phyloP scores from a whole-genome alignment of 2,888 invertebrate genomes.

The Steinernema hermaphroditum region DNA sequence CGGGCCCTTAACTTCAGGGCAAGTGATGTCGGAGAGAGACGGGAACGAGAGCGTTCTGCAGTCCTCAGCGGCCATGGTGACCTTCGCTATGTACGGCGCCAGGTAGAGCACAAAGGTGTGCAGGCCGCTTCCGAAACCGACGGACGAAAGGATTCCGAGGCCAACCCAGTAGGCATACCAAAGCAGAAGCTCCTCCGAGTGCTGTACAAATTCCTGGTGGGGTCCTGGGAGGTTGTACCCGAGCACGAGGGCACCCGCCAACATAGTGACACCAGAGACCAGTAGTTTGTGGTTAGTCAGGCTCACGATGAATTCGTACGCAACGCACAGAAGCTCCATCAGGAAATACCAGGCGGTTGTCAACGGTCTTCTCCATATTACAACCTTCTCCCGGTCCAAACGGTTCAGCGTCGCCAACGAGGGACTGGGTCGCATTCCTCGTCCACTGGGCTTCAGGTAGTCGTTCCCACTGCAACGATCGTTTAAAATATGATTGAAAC shows the following conservation, averaged over 20 bases:
- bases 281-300: constrained; percentile 14
- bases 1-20: background rate
- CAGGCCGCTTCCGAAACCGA: constrained; percentile 93
- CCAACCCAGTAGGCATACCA: constrained; percentile 89
- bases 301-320: constrained; percentile 44
- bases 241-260: constrained; percentile 53
- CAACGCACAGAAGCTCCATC: constrained; percentile 61
- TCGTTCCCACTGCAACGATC: constrained; percentile 7
- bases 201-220: constrained; percentile 66
- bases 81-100: constrained; percentile 93
- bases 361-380: constrained; percentile 68
- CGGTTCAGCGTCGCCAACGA: constrained; percentile 56
- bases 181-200: constrained; percentile 68
- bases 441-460: constrained; percentile 36
- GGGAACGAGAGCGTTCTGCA: constrained; percentile 93
- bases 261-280: constrained; percentile 40
- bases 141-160: constrained; percentile 91
- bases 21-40: constrained; percentile 82
- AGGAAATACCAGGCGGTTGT: constrained; percentile 68
- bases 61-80: constrained; percentile 96
- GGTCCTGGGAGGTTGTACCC: constrained; percentile 67
- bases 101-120: constrained; percentile 97
- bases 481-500: background rate
- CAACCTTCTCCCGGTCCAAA: constrained; percentile 66
- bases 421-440: constrained; percentile 52